Percentiles rank a stretch among this genome's conserved stretches.
These are phyloP conservation scores for Taeniopygia guttata DNA, from an alignment of 2,797 vertebrate species.

Conservation along the genomic window DNA sequence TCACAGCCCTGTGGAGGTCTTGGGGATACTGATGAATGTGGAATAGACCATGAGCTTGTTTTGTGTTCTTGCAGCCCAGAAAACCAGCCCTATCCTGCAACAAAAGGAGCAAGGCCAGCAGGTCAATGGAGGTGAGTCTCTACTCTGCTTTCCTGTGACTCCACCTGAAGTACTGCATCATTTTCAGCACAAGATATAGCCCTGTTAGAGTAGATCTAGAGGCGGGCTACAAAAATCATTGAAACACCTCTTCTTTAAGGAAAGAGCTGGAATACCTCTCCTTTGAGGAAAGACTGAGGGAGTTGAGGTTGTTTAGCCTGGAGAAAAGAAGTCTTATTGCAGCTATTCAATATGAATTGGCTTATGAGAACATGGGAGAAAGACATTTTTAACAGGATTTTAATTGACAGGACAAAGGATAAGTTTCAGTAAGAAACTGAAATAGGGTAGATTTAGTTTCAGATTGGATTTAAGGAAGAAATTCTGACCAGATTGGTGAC, in stretches of 20 bases:
- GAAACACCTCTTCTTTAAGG: background rate
- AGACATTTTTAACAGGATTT: background rate
- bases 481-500: background rate
- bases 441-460: background rate
- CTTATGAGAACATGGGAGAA: background rate
- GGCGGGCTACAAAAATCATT: background rate
- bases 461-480: background rate
- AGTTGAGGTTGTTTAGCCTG: background rate
- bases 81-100: accelerated
- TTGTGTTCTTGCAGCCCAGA: background rate
- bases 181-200: background rate
- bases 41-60: background rate
- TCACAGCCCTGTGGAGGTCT: background rate
- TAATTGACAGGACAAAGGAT: background rate
- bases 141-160: background rate
- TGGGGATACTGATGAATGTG: background rate
- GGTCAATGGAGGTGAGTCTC: accelerated
- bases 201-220: background rate
- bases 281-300: background rate
- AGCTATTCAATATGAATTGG: background rate
- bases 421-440: background rate
- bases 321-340: background rate
- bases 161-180: background rate
- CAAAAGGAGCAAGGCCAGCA: background rate
- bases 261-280: background rate